A percentile compares a stretch with the other conserved stretches of the same genome.
Conservation (phyloP, 1,140 invertebrate genomes). For the Rhopalosiphum padi region DNA sequence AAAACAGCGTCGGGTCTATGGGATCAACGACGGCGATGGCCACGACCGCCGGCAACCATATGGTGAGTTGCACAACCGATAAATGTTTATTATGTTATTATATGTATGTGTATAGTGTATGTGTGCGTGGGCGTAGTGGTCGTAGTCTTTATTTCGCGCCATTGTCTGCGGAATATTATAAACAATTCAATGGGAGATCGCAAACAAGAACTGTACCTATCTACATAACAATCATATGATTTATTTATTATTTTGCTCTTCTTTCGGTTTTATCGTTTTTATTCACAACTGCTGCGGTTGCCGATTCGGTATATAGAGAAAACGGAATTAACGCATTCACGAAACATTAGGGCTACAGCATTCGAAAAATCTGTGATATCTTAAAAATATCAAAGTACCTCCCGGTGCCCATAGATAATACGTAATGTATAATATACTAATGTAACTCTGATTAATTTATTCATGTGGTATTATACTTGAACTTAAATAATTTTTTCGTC, state of each 20-base stretch:
- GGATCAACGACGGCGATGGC: not conserved
- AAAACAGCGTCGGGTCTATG: slow-evolving; percentile 59
- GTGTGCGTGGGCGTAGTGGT: not conserved
- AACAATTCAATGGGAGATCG: not conserved
- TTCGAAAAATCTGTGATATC: not conserved
- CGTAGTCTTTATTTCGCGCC: not conserved
- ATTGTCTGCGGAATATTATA: slow-evolving; percentile 12
- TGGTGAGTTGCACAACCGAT: slow-evolving; percentile 64
- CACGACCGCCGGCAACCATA: slow-evolving; percentile 32
- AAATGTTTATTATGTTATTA: not conserved
- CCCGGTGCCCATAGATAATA: too few species aligned
- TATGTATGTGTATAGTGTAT: not conserved
- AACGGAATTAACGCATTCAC: too few species aligned
- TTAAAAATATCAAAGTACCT: not conserved
- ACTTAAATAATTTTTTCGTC: too few species aligned
- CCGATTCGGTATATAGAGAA: not conserved
- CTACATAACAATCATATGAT: not conserved
- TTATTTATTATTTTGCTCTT: not conserved
- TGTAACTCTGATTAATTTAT: too few species aligned
- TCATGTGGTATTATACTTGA: too few species aligned
- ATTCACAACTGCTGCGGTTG: not conserved
- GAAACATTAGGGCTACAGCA: not conserved
- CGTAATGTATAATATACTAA: not conserved
- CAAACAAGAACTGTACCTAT: not conserved
- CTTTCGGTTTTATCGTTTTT: not conserved